Evolutionary conservation across 2,888 invertebrate genomes (phyloP).

Genomic region (Rhimphoctona megacephalus): DNA sequence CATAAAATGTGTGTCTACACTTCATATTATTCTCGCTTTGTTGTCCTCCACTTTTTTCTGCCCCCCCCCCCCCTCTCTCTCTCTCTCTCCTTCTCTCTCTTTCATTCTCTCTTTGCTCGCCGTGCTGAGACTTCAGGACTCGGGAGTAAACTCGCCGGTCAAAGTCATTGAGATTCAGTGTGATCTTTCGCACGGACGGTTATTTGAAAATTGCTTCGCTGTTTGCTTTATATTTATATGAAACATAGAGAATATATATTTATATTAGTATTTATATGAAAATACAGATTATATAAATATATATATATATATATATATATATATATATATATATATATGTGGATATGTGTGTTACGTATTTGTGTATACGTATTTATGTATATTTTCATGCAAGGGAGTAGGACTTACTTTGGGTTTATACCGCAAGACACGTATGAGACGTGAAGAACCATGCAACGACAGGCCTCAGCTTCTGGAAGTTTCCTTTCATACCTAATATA

Average conservation of each 20-base stretch:
- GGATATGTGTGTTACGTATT: not conserved
- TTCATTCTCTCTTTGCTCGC: not conserved
- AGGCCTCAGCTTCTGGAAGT: slow-evolving; percentile 17
- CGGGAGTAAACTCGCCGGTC: slow-evolving; percentile 37
- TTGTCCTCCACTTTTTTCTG: slow-evolving; percentile 5
- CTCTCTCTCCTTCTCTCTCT: not conserved
- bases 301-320: not conserved
- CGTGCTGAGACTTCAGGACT: not conserved
- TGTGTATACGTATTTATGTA: not conserved
- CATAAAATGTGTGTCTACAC: slow-evolving; percentile 15
- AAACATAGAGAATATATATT: not conserved
- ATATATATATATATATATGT: not conserved
- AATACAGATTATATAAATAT: no score
- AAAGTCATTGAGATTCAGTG: slow-evolving; percentile 66
- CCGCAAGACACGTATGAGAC: slow-evolving; percentile 5
- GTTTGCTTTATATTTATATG: slow-evolving; percentile 3
- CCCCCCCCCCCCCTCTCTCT: not conserved
- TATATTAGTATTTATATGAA: not conserved
- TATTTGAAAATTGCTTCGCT: slow-evolving; percentile 57
- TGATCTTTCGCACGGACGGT: slow-evolving; percentile 45
- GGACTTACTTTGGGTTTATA: slow-evolving; percentile 15
- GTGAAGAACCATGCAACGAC: slow-evolving; percentile 4
- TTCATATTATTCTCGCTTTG: not conserved
- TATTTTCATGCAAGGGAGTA: not conserved
- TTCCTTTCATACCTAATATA: slow-evolving; percentile 9